Evolutionary conservation across 30 jellyfish, hydroid and myxozoan genomes (phyloP).

Genomic region (Chrysaora quinquecirrha): DNA sequence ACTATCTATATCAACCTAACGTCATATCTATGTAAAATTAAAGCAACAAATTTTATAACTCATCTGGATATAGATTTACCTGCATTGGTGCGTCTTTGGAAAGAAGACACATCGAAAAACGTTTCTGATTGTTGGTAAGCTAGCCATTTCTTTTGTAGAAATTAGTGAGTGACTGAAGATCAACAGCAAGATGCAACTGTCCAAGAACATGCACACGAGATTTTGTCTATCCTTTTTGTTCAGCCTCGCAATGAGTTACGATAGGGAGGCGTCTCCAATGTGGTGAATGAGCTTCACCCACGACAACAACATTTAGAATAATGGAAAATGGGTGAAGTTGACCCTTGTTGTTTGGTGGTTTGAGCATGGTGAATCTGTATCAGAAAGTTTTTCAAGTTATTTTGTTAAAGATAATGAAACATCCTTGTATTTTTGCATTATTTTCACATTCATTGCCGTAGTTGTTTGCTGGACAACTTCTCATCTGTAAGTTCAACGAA

Average conservation of each 20-base stretch:
- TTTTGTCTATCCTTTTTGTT: neutral
- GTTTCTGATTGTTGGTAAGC: neutral
- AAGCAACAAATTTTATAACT: neutral
- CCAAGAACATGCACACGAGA: too few species aligned
- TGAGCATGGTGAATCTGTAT: neutral
- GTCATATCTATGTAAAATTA: neutral
- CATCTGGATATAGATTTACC: neutral
- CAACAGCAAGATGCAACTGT: too few species aligned
- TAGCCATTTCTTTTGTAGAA: constrained; percentile 18
- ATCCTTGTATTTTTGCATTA: constrained; percentile 37
- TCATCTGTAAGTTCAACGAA: constrained; percentile 2
- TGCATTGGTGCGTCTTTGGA: neutral
- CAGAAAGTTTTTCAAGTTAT: neutral
- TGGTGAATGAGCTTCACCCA: neutral
- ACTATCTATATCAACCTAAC: neutral
- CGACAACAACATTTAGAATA: neutral
- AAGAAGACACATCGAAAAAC: neutral
- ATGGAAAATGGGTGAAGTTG: neutral
- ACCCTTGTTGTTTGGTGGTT: too few species aligned
- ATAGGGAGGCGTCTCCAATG: neutral
- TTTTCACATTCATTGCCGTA: constrained; percentile 16
- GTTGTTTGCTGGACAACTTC: constrained; percentile 42
- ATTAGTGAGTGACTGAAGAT: too few species aligned
- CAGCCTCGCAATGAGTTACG: neutral
- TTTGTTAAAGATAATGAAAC: constrained; percentile 26